These are phyloP conservation scores for Synanthedon formicaeformis DNA, from an alignment of 2,888 invertebrate genomes.

Conservation along the genomic window DNA sequence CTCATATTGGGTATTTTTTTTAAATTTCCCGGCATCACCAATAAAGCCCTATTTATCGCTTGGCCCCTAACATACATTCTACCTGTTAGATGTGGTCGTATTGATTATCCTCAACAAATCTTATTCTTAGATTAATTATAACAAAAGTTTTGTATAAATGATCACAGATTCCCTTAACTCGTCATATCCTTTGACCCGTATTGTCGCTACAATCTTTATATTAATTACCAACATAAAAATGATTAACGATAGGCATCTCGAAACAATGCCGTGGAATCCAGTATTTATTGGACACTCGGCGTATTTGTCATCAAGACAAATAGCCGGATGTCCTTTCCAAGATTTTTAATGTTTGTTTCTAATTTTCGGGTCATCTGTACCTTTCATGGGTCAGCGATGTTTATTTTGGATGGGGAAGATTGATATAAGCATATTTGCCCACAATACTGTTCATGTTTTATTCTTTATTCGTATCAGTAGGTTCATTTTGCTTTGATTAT, in stretches of 20 bases:
- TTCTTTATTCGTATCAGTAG: too few relatives aligned
- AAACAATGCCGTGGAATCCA: constrained; percentile 52
- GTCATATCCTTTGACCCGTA: constrained; percentile 17
- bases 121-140: background rate
- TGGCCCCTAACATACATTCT: too few relatives aligned
- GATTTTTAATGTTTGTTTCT: constrained; percentile 28
- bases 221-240: constrained; percentile 67
- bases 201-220: constrained; percentile 56
- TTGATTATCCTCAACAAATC: too few relatives aligned
- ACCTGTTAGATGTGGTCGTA: too few relatives aligned
- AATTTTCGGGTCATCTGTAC: background rate
- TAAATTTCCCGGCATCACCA: too few relatives aligned
- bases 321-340: constrained; percentile 34
- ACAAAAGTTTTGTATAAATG: background rate
- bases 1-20: too few relatives aligned
- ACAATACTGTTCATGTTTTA: too few relatives aligned
- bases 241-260: constrained; percentile 58
- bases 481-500: too few relatives aligned
- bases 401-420: background rate
- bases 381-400: background rate
- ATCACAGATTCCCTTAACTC: background rate
- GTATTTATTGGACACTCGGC: constrained; percentile 54
- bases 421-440: background rate
- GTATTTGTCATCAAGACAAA: constrained; percentile 61
- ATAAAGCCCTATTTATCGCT: too few relatives aligned